phyloP scores from a whole-genome alignment of 2,888 invertebrate species.

The Corythucha ciliata region DNA sequence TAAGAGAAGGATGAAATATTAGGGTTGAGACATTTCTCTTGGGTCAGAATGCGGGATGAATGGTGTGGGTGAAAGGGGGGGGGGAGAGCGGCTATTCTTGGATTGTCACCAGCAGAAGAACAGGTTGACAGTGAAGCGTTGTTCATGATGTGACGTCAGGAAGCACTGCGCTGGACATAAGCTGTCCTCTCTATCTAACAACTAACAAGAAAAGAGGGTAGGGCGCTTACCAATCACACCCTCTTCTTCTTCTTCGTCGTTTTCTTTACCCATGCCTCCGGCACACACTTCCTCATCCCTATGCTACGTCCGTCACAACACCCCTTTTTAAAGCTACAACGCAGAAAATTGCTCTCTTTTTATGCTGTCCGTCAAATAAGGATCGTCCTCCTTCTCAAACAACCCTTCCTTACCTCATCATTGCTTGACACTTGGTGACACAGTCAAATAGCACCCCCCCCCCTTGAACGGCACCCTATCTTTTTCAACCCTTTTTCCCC shows the following conservation, averaged over 20 bases:
- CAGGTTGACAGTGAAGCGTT: slow-evolving; percentile 24
- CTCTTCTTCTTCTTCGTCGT: slow-evolving; percentile 1
- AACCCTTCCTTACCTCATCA: background rate
- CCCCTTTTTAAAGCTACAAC: slow-evolving; percentile 26
- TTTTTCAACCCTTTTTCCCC: no score
- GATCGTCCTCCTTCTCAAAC: slow-evolving; percentile 3
- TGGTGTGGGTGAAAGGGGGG: slow-evolving; percentile 3
- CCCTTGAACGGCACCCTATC: no score
- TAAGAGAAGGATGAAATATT: slow-evolving; percentile 11
- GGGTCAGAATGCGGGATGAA: slow-evolving; percentile 2
- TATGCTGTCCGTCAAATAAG: slow-evolving; percentile 27
- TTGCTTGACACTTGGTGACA: slow-evolving; percentile 13
- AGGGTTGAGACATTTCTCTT: background rate
- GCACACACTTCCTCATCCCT: no score
- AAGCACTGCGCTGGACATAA: slow-evolving; percentile 22
- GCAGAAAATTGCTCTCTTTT: slow-evolving; percentile 29
- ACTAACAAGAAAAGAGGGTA: no score
- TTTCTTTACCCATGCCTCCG: no score
- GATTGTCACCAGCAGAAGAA: slow-evolving; percentile 23
- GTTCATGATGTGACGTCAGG: slow-evolving; percentile 25
- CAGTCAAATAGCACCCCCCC: slow-evolving; percentile 16
- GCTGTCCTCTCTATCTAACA: background rate
- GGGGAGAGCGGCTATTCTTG: slow-evolving; percentile 23
- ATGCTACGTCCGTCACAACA: no score
- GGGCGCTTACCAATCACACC: background rate